Conservation (phyloP, 2,888 invertebrate species). For the Entomobrya multifasciata region DNA sequence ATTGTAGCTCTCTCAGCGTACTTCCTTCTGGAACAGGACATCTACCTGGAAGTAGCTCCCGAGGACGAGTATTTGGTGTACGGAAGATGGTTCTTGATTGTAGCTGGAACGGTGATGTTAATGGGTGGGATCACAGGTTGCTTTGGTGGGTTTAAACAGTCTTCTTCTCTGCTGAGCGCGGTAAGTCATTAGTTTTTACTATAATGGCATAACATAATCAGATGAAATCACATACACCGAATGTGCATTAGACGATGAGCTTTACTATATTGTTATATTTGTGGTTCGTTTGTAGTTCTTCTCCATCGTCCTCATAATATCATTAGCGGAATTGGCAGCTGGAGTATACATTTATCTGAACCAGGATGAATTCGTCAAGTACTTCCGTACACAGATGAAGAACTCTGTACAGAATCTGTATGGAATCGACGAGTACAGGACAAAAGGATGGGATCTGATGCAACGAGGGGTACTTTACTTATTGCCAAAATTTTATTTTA, state of each 20-base stretch:
- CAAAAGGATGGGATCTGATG: slow-evolving; percentile 78
- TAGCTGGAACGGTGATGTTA: slow-evolving; percentile 77
- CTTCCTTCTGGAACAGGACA: slow-evolving; percentile 75
- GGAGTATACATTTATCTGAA: slow-evolving; percentile 78
- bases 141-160: slow-evolving; percentile 77
- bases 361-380: slow-evolving; percentile 77
- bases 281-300: slow-evolving; percentile 73
- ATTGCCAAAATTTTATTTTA: no score
- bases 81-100: slow-evolving; percentile 78
- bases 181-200: slow-evolving; percentile 52
- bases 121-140: slow-evolving; percentile 78
- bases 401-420: slow-evolving; percentile 77
- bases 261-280: slow-evolving; percentile 16
- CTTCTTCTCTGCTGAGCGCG: slow-evolving; percentile 77
- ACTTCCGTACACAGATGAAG: slow-evolving; percentile 76
- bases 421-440: slow-evolving; percentile 75
- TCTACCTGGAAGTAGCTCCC: slow-evolving; percentile 73
- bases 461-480: slow-evolving; percentile 56
- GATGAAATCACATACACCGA: not conserved
- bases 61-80: slow-evolving; percentile 77
- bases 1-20: slow-evolving; percentile 77
- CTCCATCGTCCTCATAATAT: slow-evolving; percentile 77
- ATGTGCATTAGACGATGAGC: no score
- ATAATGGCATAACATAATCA: not conserved
- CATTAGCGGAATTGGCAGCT: slow-evolving; percentile 77